phyloP scores from a whole-genome alignment of 2,113 vertebrate species.

The Cacatua alba region DNA sequence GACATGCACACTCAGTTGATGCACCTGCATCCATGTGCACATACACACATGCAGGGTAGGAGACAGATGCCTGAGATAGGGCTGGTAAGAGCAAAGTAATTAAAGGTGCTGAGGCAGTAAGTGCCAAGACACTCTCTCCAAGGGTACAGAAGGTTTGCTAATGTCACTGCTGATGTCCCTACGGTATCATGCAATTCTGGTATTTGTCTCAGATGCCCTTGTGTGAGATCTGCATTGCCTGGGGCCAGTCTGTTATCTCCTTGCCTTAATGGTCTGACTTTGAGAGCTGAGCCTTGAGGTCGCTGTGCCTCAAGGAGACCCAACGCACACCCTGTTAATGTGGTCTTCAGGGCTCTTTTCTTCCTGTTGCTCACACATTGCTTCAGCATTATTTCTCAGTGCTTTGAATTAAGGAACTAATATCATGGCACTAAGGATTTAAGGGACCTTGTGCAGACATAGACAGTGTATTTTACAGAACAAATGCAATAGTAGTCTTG shows the following conservation, averaged over 20 bases:
- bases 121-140: not conserved
- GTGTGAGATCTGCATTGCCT: constrained; percentile 3
- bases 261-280: not conserved
- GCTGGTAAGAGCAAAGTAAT: not conserved
- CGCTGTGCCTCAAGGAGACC: not conserved
- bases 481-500: constrained; percentile 7
- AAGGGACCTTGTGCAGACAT: not conserved
- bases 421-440: constrained; percentile 5
- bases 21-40: accelerated
- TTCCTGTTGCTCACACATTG: not conserved
- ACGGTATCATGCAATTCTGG: not conserved
- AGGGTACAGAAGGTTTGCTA: not conserved
- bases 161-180: not conserved
- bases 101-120: not conserved
- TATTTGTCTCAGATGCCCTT: not conserved
- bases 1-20: accelerated
- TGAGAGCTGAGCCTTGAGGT: not conserved
- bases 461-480: constrained; percentile 1
- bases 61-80: not conserved
- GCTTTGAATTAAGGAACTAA: constrained; percentile 32
- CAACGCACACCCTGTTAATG: not conserved
- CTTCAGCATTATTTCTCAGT: not conserved
- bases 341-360: not conserved
- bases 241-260: not conserved
- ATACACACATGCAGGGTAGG: accelerated